Evolutionary conservation across 2,797 vertebrate genomes (phyloP).

Genomic region (Menidia menidia): DNA sequence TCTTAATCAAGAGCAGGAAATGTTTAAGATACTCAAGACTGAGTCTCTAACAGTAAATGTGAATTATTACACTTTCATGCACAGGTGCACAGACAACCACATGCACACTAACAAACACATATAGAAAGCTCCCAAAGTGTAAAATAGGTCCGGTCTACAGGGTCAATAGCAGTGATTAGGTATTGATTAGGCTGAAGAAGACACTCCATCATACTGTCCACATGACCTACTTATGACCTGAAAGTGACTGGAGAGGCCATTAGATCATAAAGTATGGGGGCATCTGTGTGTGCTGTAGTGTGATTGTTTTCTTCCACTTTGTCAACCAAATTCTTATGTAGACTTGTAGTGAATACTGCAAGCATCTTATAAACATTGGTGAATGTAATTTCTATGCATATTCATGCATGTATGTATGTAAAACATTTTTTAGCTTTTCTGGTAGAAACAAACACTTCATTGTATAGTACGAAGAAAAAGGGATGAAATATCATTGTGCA

Average conservation of each 20-base stretch:
- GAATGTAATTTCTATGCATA: too few relatives aligned
- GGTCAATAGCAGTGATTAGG: constrained; percentile 83
- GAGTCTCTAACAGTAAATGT: constrained; percentile 18
- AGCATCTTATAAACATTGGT: not conserved
- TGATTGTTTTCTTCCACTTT: constrained; percentile 1
- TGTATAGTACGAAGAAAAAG: not conserved
- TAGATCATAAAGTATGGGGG: constrained; percentile 45
- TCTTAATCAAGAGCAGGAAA: constrained; percentile 41
- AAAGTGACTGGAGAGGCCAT: constrained; percentile 38
- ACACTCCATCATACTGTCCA: constrained; percentile 80
- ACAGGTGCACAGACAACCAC: constrained; percentile 1
- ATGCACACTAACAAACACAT: constrained; percentile 20
- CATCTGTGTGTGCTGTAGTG: constrained; percentile 3
- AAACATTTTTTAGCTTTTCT: not conserved
- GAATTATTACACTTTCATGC: constrained; percentile 33
- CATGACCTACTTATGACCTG: constrained; percentile 80
- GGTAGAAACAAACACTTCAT: not conserved
- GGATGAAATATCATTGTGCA: not conserved
- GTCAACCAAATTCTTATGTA: not conserved
- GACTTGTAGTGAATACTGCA: not conserved
- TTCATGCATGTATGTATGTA: not conserved
- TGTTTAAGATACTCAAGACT: constrained; percentile 20
- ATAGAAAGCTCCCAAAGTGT: constrained; percentile 48
- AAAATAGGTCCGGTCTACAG: constrained; percentile 63
- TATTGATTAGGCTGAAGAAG: constrained; percentile 77